Base-by-base conservation (phyloP, 2,113 vertebrate species). In the Mohoua ochrocephala region DNA sequence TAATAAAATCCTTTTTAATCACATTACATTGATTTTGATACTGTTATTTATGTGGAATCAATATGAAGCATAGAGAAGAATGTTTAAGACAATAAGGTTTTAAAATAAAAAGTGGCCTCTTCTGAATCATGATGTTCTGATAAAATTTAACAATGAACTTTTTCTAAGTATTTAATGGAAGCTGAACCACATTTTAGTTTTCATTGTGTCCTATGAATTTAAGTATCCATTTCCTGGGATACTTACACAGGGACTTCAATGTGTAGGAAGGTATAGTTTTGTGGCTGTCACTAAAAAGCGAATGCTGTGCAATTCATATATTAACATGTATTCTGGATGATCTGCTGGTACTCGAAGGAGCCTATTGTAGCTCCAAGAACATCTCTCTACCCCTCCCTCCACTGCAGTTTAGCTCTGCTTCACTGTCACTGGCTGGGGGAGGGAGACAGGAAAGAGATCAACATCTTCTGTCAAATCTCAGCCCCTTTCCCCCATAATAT, bases 401-500 rank as follows among this genome's bases (percentile, higher is more conserved):
- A 6, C 19, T 30, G 20, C 5, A 49, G 11, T 15, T 75, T 76
- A 30, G 6, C 31, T 84, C 31, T n/a, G 8, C 11, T 76, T 86
- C n/a, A 30, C 8, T 41, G 21, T 28, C 44, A n/a, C 2, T 26
- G 23, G 14, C 20, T 49, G 28, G 1, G 6, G 2, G 7, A 65
- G 12, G 9, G 5, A 68, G 11, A 57, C 13, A n/a, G 11, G 17
- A 79, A 63, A 78, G 8, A 3, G 26, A 27, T 33, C 14, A 23
- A 13, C 3, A 8, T 15, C 7, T 23, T 52, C 4, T 24, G 12
- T 26, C 41, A 30, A 28, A 3, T 47, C 39, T 56, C 54, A 88
- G 17, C 1, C 15, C 15, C 37, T 65, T 85, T 84, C 28, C 24
- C 21, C 11, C 7, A 15, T 6, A 13, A 18, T 0, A 0, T 18